Base-by-base conservation (phyloP, 2,797 vertebrate genomes). In the Nannoperca obscura region DNA sequence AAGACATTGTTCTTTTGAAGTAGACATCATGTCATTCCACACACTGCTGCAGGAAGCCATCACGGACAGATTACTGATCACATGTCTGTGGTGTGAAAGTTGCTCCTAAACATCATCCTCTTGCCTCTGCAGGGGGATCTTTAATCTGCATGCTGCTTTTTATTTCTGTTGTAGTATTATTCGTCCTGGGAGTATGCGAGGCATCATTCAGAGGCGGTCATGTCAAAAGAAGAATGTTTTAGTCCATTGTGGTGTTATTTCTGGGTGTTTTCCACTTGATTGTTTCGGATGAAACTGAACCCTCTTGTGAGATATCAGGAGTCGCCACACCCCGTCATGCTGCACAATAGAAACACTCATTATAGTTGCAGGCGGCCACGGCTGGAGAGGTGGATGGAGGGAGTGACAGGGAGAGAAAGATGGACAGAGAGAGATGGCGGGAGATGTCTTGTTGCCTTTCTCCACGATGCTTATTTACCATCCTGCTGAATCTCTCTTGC, bases 291-390 rank as follows among this genome's bases (percentile, higher is more conserved):
- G 46, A 61, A 78, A 78, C 4, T 40, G 60, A 77, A 71, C 57
- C 66, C 10, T 1, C 52, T 58, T 68, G 10, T 67, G 46, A 77
- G 79, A 83, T 81, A 71, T 83, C 76, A 80, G 83, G 2, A 0
- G 63, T 49, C 47, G 83, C 90, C 92, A 91, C 94, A 90, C 92
- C 93, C 93, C 88, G 79, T 85, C 85, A 73, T 71, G 83, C 88
- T 85, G 89, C 87, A 54, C 81, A 82, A 8, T 20, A 77, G 60
- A 71, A 77, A 66, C 65, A 20, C 75, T 88, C 89, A 91, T 90
- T 88, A 90, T 14, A 64, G 72, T 89, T 91, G 88, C 81, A 87
- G 79, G 78, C 86, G 17, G 50, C 64, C 32, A 81, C 76, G 55
- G 78, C 78, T 30, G 46, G 53, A 76, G 73, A 52, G 66, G 71